Conservation (phyloP, 1,140 invertebrate species). For the Saxidomus purpurata region DNA sequence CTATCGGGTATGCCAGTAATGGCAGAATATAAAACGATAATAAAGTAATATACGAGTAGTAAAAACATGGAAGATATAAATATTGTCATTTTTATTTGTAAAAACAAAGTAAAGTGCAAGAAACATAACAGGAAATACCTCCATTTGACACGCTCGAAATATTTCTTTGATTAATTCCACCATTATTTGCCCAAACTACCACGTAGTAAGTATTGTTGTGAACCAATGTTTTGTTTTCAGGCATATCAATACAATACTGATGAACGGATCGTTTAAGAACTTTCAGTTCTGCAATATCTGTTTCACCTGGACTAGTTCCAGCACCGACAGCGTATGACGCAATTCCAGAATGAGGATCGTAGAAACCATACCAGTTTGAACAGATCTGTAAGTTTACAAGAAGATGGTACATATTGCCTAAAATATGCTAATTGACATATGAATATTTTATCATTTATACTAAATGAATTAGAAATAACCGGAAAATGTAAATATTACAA, state of each 20-base stretch:
- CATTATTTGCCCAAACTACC: constrained; percentile 55
- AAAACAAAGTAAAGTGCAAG: too few relatives aligned
- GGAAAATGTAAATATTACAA: too few relatives aligned
- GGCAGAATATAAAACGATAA: too few relatives aligned
- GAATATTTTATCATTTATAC: too few relatives aligned
- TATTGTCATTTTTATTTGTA: background rate
- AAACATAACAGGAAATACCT: too few relatives aligned
- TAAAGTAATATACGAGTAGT: too few relatives aligned
- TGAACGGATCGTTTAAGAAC: background rate
- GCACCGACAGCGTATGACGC: constrained; percentile 49
- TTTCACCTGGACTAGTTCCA: background rate
- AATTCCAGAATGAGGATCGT: constrained; percentile 72
- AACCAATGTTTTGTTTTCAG: background rate
- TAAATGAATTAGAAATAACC: too few relatives aligned
- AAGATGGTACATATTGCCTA: too few relatives aligned
- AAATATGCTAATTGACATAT: too few relatives aligned
- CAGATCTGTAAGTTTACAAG: too few relatives aligned
- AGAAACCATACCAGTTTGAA: constrained; percentile 72
- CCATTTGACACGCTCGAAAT: constrained; percentile 33
- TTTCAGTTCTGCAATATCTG: constrained; percentile 13
- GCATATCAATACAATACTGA: background rate
- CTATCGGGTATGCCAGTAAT: too few relatives aligned
- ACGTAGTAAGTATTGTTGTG: constrained; percentile 46
- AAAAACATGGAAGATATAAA: constrained; percentile 7
- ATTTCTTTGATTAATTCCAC: constrained; percentile 35